Evolutionary conservation across 2,797 vertebrate species (phyloP), one percentile per base, ranked within the genome.

Genomic region (Telmatherina bonti): DNA sequence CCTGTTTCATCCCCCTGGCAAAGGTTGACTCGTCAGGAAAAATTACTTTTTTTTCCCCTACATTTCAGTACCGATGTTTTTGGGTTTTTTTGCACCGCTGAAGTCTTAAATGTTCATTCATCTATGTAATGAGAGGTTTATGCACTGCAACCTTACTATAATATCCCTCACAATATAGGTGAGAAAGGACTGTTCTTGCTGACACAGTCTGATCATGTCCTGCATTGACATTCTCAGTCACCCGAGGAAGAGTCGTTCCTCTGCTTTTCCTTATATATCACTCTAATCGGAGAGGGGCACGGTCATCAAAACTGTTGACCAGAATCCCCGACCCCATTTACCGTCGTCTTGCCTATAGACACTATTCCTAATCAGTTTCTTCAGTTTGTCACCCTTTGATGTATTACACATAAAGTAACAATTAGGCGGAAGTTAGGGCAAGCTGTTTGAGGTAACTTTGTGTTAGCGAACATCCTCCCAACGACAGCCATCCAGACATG

Each of bases 101-200:
- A 66, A 63, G 47, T 65, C 27, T 61, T 58, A 51, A 64, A 72
- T 63, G 56, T 64, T 62, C 66, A 57, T 76, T 64, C 33, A 52
- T 61, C 72, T 78, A 43, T 67, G 70, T 72, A 72, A 72, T 72
- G 70, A 72, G 70, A 72, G 62, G 70, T 72, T 72, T 72, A 66
- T 72, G 66, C 38, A 55, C 62, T 54, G 60, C 64, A 56, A 35
- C 51, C 13, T 18, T 29, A 2, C 45, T 62, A 49, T 67, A 65
- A 76, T 73, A 52, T 60, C 58, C 38, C 31, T 43, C 41, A 41
- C 27, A 58, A 9, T 54, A 62, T 72, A 66, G 59, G 52, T 53
- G 33, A 65, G 62, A 26, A 53, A 49, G 20, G 62, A 52, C 70
- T 59, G 55, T 59, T 72, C 62, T 72, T 65, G 62, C 70, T 72